A percentile compares a stretch with the other conserved stretches of the same genome.
Evolutionary conservation across 2,888 invertebrate genomes (phyloP).

Genomic region (Cerceris rybyensis): DNA sequence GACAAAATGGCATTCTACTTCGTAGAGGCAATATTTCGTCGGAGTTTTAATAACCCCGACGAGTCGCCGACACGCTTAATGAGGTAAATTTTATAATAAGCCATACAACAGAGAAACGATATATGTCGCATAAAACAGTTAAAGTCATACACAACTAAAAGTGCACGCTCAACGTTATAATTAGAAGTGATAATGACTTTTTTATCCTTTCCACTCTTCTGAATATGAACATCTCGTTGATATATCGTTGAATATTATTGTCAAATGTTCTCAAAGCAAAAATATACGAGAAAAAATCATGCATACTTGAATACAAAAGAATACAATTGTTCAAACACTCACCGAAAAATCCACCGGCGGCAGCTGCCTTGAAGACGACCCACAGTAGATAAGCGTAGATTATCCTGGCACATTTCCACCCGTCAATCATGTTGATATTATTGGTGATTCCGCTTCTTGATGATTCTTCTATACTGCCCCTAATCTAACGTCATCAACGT

Average conservation of each 20-base stretch:
- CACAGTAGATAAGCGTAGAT: conserved; percentile 76
- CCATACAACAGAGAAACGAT: no score
- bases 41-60: no score
- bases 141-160: no score
- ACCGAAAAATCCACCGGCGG: conserved; percentile 76
- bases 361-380: conserved; percentile 72
- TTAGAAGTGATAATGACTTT: neutral
- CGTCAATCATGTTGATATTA: conserved; percentile 72
- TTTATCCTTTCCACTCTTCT: neutral
- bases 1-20: no score
- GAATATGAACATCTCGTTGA: neutral
- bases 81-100: no score
- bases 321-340: conserved; percentile 48
- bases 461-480: conserved; percentile 38
- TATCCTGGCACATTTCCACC: conserved; percentile 74
- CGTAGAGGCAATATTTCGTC: no score
- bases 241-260: no score
- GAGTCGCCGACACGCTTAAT: no score
- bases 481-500: conserved; percentile 55
- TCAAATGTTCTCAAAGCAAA: no score
- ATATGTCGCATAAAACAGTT: no score
- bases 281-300: neutral
- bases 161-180: no score
- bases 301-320: neutral
- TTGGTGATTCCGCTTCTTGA: conserved; percentile 36